phyloP scores from a whole-genome alignment of 2,113 vertebrate species.

The Larimichthys crocea region DNA sequence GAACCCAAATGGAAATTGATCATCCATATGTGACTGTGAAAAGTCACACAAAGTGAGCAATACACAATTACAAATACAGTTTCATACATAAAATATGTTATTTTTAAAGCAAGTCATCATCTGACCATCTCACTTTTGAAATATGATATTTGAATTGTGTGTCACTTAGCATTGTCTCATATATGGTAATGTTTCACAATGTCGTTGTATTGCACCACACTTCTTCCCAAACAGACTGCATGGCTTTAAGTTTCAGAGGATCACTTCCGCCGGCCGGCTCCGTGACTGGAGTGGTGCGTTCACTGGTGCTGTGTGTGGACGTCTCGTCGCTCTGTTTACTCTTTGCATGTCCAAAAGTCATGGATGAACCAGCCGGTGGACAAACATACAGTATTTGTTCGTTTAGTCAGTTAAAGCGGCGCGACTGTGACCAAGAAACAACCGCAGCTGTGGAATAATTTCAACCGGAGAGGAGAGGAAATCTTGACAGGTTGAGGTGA shows the following conservation, averaged over 20 bases:
- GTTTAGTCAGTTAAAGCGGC: not conserved
- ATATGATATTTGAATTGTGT: not conserved
- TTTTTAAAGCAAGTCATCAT: not conserved
- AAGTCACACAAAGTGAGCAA: not conserved
- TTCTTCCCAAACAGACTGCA: not conserved
- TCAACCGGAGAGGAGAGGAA: not conserved
- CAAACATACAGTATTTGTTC: conserved; percentile 50
- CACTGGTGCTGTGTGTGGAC: not conserved
- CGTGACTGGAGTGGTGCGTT: conserved; percentile 1
- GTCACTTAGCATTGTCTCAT: too few relatives aligned
- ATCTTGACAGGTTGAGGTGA: conserved; percentile 35
- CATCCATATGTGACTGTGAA: not conserved
- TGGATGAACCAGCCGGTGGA: conserved; percentile 35
- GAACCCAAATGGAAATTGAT: too few relatives aligned
- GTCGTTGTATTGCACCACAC: not conserved
- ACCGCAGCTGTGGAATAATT: conserved; percentile 18
- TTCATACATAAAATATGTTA: not conserved
- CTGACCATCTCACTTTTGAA: not conserved
- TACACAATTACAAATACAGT: not conserved
- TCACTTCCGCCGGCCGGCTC: conserved; percentile 37
- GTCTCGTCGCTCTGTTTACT: conserved; percentile 38
- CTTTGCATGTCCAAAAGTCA: conserved; percentile 72
- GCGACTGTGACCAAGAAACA: not conserved
- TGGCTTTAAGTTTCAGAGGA: conserved; percentile 12
- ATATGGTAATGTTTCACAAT: not conserved